Evolutionary conservation across 92 coral and sea anemone species (phyloP), one percentile per base, ranked within the genome.

Genomic region (Desmophyllum pertusum): DNA sequence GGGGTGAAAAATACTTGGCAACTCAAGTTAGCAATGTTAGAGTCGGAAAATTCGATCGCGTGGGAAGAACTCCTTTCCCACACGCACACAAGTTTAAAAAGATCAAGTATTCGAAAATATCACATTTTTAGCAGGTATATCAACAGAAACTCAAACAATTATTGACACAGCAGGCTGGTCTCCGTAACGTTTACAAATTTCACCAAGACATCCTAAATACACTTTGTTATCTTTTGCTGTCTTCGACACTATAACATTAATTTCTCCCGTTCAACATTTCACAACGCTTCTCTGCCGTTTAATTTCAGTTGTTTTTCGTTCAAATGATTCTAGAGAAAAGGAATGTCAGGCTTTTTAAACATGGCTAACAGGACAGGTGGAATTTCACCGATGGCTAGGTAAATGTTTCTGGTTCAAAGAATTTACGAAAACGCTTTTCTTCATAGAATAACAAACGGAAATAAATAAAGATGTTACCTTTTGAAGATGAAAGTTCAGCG

Each of bases 401-500:
- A 64, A 50, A 80, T 55, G 25, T 46, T 80, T 36, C 18, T 39
- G 48, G 48, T 46, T 38, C 48, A 61, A 25, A 78, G 45, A 78
- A 78, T 62, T 40, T 19, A n/a, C 82, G 33, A 68, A 62, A 62
- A 19, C 55, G 11, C 33, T 66, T 80, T 67, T 51, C 35, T 37
- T 21, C 31, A 51, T 38, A 35, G 41, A 46, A 40, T 77, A 59
- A 40, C 48, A 33, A 50, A 42, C 83, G 83, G 83, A 79, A 65
- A 79, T 65, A 46, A 76, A 80, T 68, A 67, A 80, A 36, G 10
- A 41, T 46, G 84, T 80, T 80, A 80, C 84, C 84, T 80, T 80
- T 68, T 48, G 65, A 42, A 66, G 71, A 35, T 14, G 42, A n/a
- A 23, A 3, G 25, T 33, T 66, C 42, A 67, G 65, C 3, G 62